Percentiles rank a stretch among this genome's conserved stretches.
These are phyloP conservation scores for Melanargia galathea DNA, from an alignment of 2,888 invertebrate species.

Conservation along the genomic window DNA sequence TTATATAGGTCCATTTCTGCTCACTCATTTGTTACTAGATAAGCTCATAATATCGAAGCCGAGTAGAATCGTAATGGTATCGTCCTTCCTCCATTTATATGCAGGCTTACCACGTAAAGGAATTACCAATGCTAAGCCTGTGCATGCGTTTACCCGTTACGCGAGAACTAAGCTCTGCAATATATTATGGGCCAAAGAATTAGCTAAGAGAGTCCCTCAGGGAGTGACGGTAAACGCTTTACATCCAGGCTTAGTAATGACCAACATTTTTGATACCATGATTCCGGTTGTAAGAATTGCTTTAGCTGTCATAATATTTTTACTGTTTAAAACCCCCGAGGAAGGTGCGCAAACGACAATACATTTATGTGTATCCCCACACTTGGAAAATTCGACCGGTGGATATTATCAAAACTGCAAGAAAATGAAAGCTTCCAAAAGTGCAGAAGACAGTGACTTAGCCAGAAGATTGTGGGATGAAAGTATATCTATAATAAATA, in stretches of 20 bases:
- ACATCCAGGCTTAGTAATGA: constrained; percentile 92
- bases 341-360: constrained; percentile 91
- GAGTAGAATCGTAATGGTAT: constrained; percentile 71
- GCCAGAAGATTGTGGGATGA: constrained; percentile 90
- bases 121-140: constrained; percentile 34
- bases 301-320: constrained; percentile 78
- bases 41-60: constrained; percentile 65
- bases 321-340: constrained; percentile 85
- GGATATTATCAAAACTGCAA: constrained; percentile 90
- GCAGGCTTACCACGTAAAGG: constrained; percentile 74
- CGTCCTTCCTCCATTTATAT: constrained; percentile 60
- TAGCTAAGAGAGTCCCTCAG: constrained; percentile 60
- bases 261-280: constrained; percentile 87
- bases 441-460: constrained; percentile 83
- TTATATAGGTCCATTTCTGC: constrained; percentile 86
- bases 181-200: constrained; percentile 67
- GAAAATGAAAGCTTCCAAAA: constrained; percentile 75
- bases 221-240: constrained; percentile 89
- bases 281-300: constrained; percentile 69
- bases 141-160: constrained; percentile 54
- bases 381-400: constrained; percentile 85
- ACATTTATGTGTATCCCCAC: constrained; percentile 87
- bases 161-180: constrained; percentile 68
- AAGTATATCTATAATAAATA: constrained; percentile 44
- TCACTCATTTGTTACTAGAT: constrained; percentile 84